Percentiles rank a stretch among this genome's conserved stretches.
These are phyloP conservation scores for Triplophysa tibetana DNA, from an alignment of 2,113 vertebrate genomes.

Conservation along the genomic window DNA sequence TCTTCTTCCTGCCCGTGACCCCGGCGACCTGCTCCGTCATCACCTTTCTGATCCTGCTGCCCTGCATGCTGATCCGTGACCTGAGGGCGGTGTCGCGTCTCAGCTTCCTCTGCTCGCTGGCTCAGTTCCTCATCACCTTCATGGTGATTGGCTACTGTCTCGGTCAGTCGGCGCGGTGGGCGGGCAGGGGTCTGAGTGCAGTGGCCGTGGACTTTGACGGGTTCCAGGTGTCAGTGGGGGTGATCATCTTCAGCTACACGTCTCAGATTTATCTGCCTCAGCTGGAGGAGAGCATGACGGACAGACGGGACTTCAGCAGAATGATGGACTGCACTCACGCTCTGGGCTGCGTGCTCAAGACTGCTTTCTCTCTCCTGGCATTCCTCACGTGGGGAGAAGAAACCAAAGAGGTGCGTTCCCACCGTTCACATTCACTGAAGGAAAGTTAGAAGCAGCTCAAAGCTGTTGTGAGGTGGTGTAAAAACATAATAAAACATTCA, in stretches of 20 bases:
- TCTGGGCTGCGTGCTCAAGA: slow-evolving; percentile 78
- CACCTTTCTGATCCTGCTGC: slow-evolving; percentile 73
- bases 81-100: slow-evolving; percentile 77
- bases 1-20: slow-evolving; percentile 65
- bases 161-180: slow-evolving; percentile 71
- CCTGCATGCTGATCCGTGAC: slow-evolving; percentile 76
- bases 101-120: slow-evolving; percentile 78
- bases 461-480: too few species aligned
- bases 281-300: slow-evolving; percentile 78
- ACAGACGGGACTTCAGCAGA: slow-evolving; percentile 67
- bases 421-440: neutral
- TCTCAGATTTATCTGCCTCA: slow-evolving; percentile 82
- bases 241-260: slow-evolving; percentile 87
- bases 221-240: slow-evolving; percentile 77
- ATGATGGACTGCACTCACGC: slow-evolving; percentile 80
- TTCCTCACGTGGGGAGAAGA: slow-evolving; percentile 78
- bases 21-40: slow-evolving; percentile 73
- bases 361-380: slow-evolving; percentile 73
- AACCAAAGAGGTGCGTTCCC: slow-evolving; percentile 66
- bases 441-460: too few species aligned
- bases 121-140: slow-evolving; percentile 79
- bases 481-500: too few species aligned
- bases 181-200: slow-evolving; percentile 69
- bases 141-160: slow-evolving; percentile 76
- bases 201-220: slow-evolving; percentile 74